Evolutionary conservation across 2,888 invertebrate species (phyloP).

Genomic region (Gisinianus flammeolus): DNA sequence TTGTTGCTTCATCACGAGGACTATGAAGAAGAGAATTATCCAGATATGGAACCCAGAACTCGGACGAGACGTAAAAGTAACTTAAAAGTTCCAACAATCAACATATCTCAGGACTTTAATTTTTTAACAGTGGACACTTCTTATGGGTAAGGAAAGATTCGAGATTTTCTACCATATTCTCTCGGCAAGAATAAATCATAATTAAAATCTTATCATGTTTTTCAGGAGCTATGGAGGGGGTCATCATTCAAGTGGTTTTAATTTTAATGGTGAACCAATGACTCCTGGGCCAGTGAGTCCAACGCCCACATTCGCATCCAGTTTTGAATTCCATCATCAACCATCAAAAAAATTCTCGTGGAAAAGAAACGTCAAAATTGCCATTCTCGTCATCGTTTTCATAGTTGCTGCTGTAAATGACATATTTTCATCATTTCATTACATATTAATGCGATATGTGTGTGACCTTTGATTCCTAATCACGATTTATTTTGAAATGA

Average conservation of each 20-base stretch:
- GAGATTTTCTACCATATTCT: background rate
- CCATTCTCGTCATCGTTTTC: slow-evolving; percentile 44
- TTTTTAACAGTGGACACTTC: slow-evolving; percentile 49
- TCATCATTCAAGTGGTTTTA: slow-evolving; percentile 35
- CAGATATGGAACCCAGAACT: background rate
- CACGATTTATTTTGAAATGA: background rate
- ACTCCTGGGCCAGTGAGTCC: slow-evolving; percentile 47
- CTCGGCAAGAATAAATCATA: background rate
- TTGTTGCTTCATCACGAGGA: background rate
- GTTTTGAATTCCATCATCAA: slow-evolving; percentile 48
- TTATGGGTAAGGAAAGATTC: slow-evolving; percentile 28
- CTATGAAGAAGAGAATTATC: background rate
- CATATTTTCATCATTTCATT: background rate
- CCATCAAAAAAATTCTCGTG: slow-evolving; percentile 47
- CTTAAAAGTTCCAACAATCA: slow-evolving; percentile 42
- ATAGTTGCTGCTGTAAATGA: slow-evolving; percentile 46
- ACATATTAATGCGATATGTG: background rate
- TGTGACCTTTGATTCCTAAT: background rate
- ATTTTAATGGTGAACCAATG: slow-evolving; percentile 41
- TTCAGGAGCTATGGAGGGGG: background rate
- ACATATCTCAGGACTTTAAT: slow-evolving; percentile 45
- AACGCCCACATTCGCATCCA: slow-evolving; percentile 31
- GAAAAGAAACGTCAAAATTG: slow-evolving; percentile 52
- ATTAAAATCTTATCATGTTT: background rate
- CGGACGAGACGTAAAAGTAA: background rate